phyloP scores from a whole-genome alignment of 2,797 vertebrate species.

The Sebastes taczanowskii region DNA sequence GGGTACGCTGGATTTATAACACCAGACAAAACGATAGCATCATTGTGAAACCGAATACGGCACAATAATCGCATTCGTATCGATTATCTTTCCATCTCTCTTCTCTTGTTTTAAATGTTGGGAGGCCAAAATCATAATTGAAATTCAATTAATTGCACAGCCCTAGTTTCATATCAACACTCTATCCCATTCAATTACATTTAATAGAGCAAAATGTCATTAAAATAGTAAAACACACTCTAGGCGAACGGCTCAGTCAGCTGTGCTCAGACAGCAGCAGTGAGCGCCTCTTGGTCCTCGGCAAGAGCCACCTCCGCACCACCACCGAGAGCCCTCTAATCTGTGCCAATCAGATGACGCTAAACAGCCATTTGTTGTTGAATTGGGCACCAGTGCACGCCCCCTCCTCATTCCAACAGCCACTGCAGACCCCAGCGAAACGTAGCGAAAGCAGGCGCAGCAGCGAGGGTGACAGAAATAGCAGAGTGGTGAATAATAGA shows the following conservation, averaged over 20 bases:
- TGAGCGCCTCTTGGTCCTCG: slow-evolving; percentile 48
- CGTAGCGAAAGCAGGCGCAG: slow-evolving; percentile 43
- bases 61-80: no score
- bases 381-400: slow-evolving; percentile 58
- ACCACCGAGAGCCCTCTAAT: slow-evolving; percentile 72
- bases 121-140: no score
- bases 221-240: slow-evolving; percentile 19
- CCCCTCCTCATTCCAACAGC: slow-evolving; percentile 62
- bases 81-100: no score
- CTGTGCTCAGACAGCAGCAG: slow-evolving; percentile 50
- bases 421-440: slow-evolving; percentile 70
- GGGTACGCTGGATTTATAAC: accelerated
- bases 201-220: slow-evolving; percentile 19
- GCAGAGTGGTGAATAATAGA: slow-evolving; percentile 73
- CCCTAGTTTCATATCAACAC: neutral
- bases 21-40: no score
- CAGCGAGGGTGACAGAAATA: slow-evolving; percentile 69
- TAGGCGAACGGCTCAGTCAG: slow-evolving; percentile 32
- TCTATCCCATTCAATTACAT: neutral
- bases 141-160: no score
- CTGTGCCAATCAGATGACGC: slow-evolving; percentile 79
- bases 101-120: no score
- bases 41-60: no score
- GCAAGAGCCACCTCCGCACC: slow-evolving; percentile 69
- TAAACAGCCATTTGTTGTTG: slow-evolving; percentile 76